Percentiles rank a stretch among this genome's conserved stretches.
Evolutionary conservation across 2,888 invertebrate genomes (phyloP).

Genomic region (Caenorhabditis drosophilae): DNA sequence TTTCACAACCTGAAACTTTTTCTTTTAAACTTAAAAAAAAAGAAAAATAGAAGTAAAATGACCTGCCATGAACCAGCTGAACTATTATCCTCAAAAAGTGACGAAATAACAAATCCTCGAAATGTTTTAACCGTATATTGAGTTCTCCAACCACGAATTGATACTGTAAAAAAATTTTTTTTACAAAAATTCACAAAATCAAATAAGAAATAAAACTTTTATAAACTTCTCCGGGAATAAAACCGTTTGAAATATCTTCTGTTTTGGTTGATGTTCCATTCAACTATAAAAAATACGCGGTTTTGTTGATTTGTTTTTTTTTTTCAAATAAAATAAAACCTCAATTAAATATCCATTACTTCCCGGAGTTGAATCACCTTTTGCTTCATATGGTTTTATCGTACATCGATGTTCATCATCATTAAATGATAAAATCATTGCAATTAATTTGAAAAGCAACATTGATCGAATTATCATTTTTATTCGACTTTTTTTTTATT

Average conservation of each 20-base stretch:
- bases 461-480: neutral
- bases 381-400: constrained; percentile 52
- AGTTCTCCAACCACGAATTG: constrained; percentile 64
- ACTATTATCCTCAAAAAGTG: constrained; percentile 54
- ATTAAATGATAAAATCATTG: neutral
- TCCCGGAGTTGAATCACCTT: constrained; percentile 55
- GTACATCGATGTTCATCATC: constrained; percentile 24
- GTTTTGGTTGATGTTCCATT: constrained; percentile 35
- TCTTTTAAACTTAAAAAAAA: neutral
- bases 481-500: neutral
- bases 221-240: constrained; percentile 63
- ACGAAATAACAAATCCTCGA: constrained; percentile 66
- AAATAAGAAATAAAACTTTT: constrained; percentile 30
- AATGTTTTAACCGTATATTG: constrained; percentile 69
- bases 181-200: neutral
- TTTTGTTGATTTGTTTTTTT: neutral
- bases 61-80: constrained; percentile 67
- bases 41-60: constrained; percentile 1
- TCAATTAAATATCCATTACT: constrained; percentile 66
- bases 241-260: constrained; percentile 45
- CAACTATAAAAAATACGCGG: constrained; percentile 15
- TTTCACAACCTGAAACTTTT: constrained; percentile 32
- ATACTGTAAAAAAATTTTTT: constrained; percentile 46
- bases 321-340: constrained; percentile 15
- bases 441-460: neutral